These are phyloP conservation scores for Epinephelus malabaricus DNA, from an alignment of 2,797 vertebrate genomes.

Conservation along the genomic window DNA sequence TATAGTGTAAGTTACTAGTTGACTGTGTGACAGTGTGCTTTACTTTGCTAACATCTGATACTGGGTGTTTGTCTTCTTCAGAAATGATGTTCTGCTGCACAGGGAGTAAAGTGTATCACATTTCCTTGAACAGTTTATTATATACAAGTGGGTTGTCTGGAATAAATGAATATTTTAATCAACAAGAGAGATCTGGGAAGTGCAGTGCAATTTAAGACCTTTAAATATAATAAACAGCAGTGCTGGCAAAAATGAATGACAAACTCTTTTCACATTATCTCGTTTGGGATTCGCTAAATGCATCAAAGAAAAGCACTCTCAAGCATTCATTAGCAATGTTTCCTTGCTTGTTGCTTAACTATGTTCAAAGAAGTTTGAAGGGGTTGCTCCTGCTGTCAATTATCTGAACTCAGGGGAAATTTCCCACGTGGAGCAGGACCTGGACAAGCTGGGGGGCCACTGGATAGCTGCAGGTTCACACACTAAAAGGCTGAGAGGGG, in stretches of 20 bases:
- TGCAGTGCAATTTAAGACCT: conserved; percentile 1
- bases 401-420: conserved; percentile 26
- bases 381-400: conserved; percentile 2
- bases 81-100: not conserved
- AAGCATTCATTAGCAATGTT: not conserved
- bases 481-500: conserved; percentile 54
- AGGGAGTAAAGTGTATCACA: not conserved
- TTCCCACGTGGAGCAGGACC: conserved; percentile 54
- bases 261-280: not conserved
- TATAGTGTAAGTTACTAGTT: not conserved
- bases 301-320: not conserved
- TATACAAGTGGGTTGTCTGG: conserved; percentile 4
- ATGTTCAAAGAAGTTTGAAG: conserved; percentile 3
- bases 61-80: not conserved
- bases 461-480: conserved; percentile 33
- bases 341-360: not conserved
- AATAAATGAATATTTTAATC: not conserved
- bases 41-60: not conserved
- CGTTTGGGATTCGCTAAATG: not conserved
- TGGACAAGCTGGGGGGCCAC: conserved; percentile 15
- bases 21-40: not conserved
- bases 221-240: not conserved
- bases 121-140: conserved; percentile 7
- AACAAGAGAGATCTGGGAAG: not conserved
- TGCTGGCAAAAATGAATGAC: not conserved